Evolutionary conservation across 2,113 vertebrate species (phyloP).

Genomic region (Sinocyclocheilus grahami): DNA sequence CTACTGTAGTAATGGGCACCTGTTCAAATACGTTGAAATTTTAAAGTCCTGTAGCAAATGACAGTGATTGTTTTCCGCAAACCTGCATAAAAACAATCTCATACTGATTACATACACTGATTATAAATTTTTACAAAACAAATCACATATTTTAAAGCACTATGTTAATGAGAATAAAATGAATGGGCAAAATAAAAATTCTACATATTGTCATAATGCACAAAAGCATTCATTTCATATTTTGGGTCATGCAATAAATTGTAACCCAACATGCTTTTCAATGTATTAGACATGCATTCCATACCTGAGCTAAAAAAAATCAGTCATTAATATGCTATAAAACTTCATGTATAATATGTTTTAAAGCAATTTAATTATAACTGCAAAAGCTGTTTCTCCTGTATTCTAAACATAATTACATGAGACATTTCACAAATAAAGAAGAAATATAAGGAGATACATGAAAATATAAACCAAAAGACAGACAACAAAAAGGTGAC

Average conservation of each 20-base stretch:
- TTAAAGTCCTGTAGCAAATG: constrained; percentile 34
- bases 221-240: constrained; percentile 54
- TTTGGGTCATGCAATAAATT: constrained; percentile 57
- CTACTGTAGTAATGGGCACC: constrained; percentile 48
- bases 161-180: constrained; percentile 40
- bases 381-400: constrained; percentile 26
- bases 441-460: constrained; percentile 5
- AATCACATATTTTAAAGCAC: constrained; percentile 36
- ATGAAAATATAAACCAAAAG: not conserved
- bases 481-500: constrained; percentile 12
- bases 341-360: constrained; percentile 46
- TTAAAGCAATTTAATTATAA: constrained; percentile 41
- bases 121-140: not conserved
- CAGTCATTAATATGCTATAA: constrained; percentile 45
- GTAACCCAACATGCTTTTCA: constrained; percentile 59
- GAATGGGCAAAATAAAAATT: constrained; percentile 40
- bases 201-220: constrained; percentile 50
- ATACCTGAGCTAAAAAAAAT: constrained; percentile 59
- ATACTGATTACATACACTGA: constrained; percentile 29
- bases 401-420: constrained; percentile 23
- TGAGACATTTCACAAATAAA: constrained; percentile 36
- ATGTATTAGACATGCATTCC: constrained; percentile 59
- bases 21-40: constrained; percentile 40
- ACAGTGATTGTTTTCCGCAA: constrained; percentile 58
- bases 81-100: constrained; percentile 54